These are phyloP conservation scores for Desoria tigrina DNA, from an alignment of 2,888 invertebrate genomes.

Conservation along the genomic window DNA sequence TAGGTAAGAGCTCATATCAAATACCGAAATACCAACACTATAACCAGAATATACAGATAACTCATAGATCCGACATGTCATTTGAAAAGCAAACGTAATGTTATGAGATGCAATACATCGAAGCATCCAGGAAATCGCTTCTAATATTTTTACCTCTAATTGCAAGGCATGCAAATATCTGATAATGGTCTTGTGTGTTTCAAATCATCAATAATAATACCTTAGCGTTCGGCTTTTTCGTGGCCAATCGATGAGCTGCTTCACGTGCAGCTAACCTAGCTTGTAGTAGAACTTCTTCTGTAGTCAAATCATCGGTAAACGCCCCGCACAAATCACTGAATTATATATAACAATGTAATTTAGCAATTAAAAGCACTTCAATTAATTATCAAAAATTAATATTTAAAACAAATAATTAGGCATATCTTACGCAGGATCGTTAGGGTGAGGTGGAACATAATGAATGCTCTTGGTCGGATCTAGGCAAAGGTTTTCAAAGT, in stretches of 20 bases:
- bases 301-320: conserved; percentile 72
- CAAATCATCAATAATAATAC: no score
- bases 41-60: no score
- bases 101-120: no score
- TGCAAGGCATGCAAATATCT: no score
- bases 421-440: conserved; percentile 50
- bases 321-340: conserved; percentile 68
- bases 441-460: conserved; percentile 52
- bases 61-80: no score
- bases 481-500: conserved; percentile 57
- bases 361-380: neutral
- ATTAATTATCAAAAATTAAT: neutral
- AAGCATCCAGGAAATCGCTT: no score
- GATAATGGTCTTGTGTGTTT: no score
- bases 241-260: conserved; percentile 66
- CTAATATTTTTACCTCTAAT: no score
- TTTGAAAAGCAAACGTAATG: no score
- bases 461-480: conserved; percentile 50
- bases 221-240: conserved; percentile 61
- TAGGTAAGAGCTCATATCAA: no score
- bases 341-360: neutral
- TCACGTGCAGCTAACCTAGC: conserved; percentile 70
- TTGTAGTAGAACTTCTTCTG: conserved; percentile 75
- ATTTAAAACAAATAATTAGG: neutral
- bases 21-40: no score